Evolutionary conservation across 2,797 vertebrate species (phyloP), one percentile per base, ranked within the genome.

Genomic region (Lindbergichthys nudifrons): DNA sequence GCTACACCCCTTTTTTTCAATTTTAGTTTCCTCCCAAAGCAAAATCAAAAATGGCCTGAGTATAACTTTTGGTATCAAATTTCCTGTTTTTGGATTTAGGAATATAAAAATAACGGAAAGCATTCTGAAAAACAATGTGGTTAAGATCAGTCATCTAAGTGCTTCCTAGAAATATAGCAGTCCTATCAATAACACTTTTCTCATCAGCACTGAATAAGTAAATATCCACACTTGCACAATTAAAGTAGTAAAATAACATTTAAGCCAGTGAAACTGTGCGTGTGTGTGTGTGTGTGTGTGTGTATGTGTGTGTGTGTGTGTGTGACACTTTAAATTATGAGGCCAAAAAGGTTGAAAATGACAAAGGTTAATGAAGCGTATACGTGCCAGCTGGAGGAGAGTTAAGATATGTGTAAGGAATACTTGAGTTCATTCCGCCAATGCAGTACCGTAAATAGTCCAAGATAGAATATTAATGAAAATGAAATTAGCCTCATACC

Each of bases 351-450:
- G 92, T 89, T 90, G 74, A 88, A 87, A 88, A 88, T 85, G 91
- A 88, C 92, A 92, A 93, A 93, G 92, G 89, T 93, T 93, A 94
- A 93, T 93, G 89, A 92, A 90, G 90, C 75, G 39, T 76, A 72
- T 77, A 71, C 77, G 81, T 83, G 82, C 70, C 59, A 36, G 62
- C 85, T 83, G 80, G 65, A 82, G 57, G 75, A 83, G 80, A 77
- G 77, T 81, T 78, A 71, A 75, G 50, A 77, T 85, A 82, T 87
- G 88, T 83, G 86, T 50, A 65, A 75, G 77, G 85, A 92, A 87
- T 88, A 74, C 66, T 65, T 78, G 68, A 92, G 81, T 86, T 81
- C 50, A 78, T 75, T 67, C 70, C 18, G 10, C 70, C 10, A 30
- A 59, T 9, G 70, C 75, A 54, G 62, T 21, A 61, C 48, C 47